These are phyloP conservation scores for Agrotis puta DNA, from an alignment of 2,888 invertebrate genomes.

Conservation along the genomic window DNA sequence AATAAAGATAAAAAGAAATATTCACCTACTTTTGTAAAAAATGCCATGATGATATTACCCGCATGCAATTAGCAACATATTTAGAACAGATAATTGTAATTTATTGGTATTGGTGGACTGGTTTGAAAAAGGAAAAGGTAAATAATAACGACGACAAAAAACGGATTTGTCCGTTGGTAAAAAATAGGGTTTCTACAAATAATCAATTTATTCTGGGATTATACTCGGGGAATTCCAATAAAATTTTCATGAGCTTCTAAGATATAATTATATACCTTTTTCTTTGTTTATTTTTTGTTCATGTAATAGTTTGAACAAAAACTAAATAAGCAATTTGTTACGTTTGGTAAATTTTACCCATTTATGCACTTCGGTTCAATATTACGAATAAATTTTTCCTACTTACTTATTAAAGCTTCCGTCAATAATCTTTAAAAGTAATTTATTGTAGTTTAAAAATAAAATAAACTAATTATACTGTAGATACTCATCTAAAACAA, in stretches of 20 bases:
- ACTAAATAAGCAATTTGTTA: no score
- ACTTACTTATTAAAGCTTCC: background rate
- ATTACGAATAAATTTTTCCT: background rate
- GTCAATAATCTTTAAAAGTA: background rate
- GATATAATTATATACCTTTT: background rate
- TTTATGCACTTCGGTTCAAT: no score
- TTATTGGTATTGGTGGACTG: background rate
- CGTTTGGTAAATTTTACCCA: no score
- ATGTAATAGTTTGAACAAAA: background rate
- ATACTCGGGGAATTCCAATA: constrained; percentile 5
- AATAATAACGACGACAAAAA: background rate
- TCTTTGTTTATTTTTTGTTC: background rate
- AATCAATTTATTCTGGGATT: background rate
- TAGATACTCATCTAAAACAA: background rate
- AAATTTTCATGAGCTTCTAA: background rate
- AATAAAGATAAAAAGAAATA: constrained; percentile 13
- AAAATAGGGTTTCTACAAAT: constrained; percentile 19
- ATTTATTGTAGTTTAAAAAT: background rate
- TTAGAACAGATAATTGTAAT: constrained; percentile 13
- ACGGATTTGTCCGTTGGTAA: background rate
- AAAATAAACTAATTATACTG: background rate
- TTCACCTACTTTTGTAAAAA: constrained; percentile 2
- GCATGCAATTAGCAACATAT: constrained; percentile 21
- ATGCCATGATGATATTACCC: constrained; percentile 9
- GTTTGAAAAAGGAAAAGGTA: background rate